These are phyloP conservation scores for Drosophila cardini DNA, from an alignment of 1,140 invertebrate genomes.

Conservation along the genomic window DNA sequence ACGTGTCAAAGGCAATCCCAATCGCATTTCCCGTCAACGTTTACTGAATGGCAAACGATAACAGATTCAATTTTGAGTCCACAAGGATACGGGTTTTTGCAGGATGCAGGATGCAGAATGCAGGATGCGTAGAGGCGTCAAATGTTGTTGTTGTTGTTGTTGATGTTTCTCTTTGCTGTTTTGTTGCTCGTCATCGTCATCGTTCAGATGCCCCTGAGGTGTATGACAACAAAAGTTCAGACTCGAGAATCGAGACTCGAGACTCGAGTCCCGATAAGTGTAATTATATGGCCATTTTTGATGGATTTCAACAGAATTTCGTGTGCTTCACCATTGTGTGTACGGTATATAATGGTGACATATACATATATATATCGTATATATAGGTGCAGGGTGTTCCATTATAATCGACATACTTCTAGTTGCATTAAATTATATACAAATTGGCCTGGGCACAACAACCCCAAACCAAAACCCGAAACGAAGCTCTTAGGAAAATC, in stretches of 20 bases:
- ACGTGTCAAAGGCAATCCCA: conserved; percentile 50
- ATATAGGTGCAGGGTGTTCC: conserved; percentile 10
- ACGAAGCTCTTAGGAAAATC: conserved; percentile 8
- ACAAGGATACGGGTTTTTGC: background rate
- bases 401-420: conserved; percentile 41
- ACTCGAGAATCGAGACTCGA: too few relatives aligned
- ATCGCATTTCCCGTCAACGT: conserved; percentile 46
- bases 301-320: background rate
- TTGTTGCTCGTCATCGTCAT: background rate
- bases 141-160: conserved; percentile 18
- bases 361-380: background rate
- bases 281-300: conserved; percentile 17
- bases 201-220: conserved; percentile 18
- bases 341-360: conserved; percentile 22
- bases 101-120: conserved; percentile 7
- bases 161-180: background rate
- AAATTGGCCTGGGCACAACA: conserved; percentile 65
- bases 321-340: conserved; percentile 18
- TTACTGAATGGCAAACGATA: conserved; percentile 46
- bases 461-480: conserved; percentile 46
- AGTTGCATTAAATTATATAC: conserved; percentile 74
- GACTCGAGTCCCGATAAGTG: conserved; percentile 2
- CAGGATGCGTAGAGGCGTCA: conserved; percentile 43
- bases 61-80: conserved; percentile 41
- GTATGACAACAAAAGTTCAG: conserved; percentile 8